phyloP scores from a whole-genome alignment of 2,797 vertebrate genomes.

The Alca torda region DNA sequence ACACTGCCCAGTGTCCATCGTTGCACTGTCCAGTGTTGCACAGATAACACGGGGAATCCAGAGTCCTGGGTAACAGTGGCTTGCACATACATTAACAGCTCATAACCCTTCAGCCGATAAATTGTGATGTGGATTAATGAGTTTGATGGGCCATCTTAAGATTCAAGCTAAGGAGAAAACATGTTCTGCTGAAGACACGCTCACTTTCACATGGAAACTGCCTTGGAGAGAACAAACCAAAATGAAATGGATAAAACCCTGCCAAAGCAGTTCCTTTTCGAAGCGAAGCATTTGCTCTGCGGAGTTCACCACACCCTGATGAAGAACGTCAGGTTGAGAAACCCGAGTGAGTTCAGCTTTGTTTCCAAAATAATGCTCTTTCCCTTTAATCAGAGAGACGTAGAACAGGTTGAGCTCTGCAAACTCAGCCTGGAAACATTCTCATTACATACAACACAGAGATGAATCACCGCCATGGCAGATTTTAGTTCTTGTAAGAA shows the following conservation, averaged over 20 bases:
- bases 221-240: neutral
- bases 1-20: neutral
- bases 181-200: neutral
- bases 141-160: neutral
- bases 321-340: constrained; percentile 42
- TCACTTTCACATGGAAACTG: neutral
- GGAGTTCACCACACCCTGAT: neutral
- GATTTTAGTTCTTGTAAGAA: neutral
- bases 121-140: neutral
- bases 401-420: constrained; percentile 41
- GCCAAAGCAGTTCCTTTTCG: neutral
- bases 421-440: constrained; percentile 36
- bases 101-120: neutral
- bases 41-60: neutral
- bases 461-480: neutral
- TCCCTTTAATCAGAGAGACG: constrained; percentile 47
- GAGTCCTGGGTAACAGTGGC: neutral
- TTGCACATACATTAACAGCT: neutral
- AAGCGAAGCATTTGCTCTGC: neutral
- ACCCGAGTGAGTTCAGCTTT: constrained; percentile 8
- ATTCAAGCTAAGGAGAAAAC: neutral
- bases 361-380: constrained; percentile 56
- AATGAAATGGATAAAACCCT: neutral
- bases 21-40: neutral
- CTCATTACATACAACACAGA: neutral